Evolutionary conservation across 2,888 invertebrate species (phyloP).

Genomic region (Sepioteuthis lessoniana): DNA sequence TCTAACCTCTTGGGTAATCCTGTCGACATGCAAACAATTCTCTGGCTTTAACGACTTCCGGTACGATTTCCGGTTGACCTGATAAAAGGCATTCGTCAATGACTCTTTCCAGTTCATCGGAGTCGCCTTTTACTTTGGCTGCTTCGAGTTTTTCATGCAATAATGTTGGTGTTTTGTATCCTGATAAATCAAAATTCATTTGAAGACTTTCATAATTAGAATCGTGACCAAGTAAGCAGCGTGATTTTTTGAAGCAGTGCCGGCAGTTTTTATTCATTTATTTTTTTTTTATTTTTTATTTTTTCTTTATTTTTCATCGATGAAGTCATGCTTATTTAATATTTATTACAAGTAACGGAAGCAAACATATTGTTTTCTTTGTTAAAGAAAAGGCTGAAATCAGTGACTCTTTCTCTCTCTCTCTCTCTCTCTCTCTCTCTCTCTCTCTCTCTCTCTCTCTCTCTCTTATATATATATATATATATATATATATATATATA

Average conservation of each 20-base stretch:
- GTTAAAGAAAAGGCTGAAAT: too few relatives aligned
- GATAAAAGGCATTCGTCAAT: slow-evolving; percentile 34
- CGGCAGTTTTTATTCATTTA: not conserved
- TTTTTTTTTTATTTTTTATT: not conserved
- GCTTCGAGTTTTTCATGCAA: not conserved
- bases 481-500: too few relatives aligned
- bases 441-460: too few relatives aligned
- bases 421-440: too few relatives aligned
- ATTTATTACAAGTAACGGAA: too few relatives aligned
- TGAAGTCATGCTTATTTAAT: too few relatives aligned
- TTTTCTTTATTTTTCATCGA: too few relatives aligned
- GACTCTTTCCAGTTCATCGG: not conserved
- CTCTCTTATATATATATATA: too few relatives aligned
- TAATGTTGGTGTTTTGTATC: not conserved
- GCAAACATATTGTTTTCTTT: too few relatives aligned
- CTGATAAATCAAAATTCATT: not conserved
- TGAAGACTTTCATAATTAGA: not conserved
- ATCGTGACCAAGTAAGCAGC: not conserved
- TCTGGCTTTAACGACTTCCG: not conserved
- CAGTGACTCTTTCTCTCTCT: too few relatives aligned
- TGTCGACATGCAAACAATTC: not conserved
- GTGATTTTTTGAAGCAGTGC: not conserved
- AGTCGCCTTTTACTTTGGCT: not conserved
- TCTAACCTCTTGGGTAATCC: not conserved
- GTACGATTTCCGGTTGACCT: not conserved